Percentiles rank a stretch among this genome's conserved stretches.
Evolutionary conservation across 2,888 invertebrate genomes (phyloP).

Genomic region (Cephus pygmeus): DNA sequence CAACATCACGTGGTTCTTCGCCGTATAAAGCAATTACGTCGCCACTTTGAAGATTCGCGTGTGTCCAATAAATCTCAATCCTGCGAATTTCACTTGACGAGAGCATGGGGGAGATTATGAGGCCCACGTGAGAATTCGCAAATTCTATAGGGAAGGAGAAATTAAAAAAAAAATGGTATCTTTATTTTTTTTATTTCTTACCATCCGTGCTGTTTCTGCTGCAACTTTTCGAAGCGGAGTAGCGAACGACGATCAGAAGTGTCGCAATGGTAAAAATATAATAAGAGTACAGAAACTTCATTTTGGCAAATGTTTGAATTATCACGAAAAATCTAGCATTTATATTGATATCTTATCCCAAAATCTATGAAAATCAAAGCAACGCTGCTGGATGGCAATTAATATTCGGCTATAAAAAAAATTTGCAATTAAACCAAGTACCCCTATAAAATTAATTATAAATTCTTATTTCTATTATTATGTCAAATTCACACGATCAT

Average conservation of each 20-base stretch:
- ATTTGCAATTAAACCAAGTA: background rate
- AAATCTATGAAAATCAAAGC: background rate
- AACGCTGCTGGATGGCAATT: background rate
- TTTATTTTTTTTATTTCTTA: background rate
- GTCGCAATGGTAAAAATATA: background rate
- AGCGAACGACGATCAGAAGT: background rate
- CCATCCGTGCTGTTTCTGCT: background rate
- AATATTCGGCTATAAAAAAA: background rate
- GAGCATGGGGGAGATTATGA: conserved; percentile 50
- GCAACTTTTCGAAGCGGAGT: background rate
- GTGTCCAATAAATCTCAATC: conserved; percentile 52
- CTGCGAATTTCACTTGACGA: conserved; percentile 36
- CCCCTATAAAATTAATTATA: background rate
- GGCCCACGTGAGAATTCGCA: conserved; percentile 38
- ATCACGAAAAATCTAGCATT: background rate
- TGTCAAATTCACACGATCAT: background rate
- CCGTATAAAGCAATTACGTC: conserved; percentile 44
- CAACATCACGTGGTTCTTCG: conserved; percentile 21
- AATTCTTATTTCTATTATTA: background rate
- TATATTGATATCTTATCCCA: background rate
- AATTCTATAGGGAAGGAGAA: conserved; percentile 29
- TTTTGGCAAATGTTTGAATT: background rate
- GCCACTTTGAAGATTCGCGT: conserved; percentile 34
- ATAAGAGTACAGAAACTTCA: background rate
- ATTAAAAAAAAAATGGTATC: background rate